Base-by-base conservation (phyloP, 2,113 vertebrate genomes). In the Coptodon rendalli region DNA sequence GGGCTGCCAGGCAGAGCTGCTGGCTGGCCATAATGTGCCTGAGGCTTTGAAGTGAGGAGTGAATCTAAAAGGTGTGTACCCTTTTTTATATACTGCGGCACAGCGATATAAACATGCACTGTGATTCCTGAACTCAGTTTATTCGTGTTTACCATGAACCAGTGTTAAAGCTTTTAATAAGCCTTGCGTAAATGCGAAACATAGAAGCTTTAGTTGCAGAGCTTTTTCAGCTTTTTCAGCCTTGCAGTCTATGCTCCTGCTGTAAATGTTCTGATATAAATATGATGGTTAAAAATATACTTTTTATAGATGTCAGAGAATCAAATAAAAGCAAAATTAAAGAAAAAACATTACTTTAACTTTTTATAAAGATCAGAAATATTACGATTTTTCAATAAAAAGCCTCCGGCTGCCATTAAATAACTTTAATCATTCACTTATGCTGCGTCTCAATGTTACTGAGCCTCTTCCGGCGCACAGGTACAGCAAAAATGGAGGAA, bases 11-110 rank as follows among this genome's bases (percentile, higher is more conserved):
- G 84, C 88, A 61, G 91, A 88, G 88, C 85, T 84, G 90, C 89
- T 59, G 89, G 90, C 87, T 80, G 80, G 86, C 63, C 87, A 16
- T 66, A 84, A 90, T 82, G 89, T 36, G 87, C 88, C 89, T 16
- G 34, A 84, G 88, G 91, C 95, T 95, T 95, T 95, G 95, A 94
- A 92, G 93, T 93, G 71, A 89, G 48, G 88, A 88, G 84, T 71
- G 84, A 82, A 88, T 94, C 68, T 88, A 82, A 91, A 88, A 93
- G 87, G 87, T 88, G 89, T 40, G 34, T 59, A 83, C 79, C 53
- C 80, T 88, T 22, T 57, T 90, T 89, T 87, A 80, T 40, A 66
- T 86, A 50, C 78, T 79, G 81, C 45, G n/a, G 38, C 82, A 84
- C 45, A 73, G 84, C 27, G 79, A 87, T 40, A 80, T 27, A 76